These are phyloP conservation scores for Platichthys stellatus DNA, from an alignment of 2,113 vertebrate species.

Conservation along the genomic window DNA sequence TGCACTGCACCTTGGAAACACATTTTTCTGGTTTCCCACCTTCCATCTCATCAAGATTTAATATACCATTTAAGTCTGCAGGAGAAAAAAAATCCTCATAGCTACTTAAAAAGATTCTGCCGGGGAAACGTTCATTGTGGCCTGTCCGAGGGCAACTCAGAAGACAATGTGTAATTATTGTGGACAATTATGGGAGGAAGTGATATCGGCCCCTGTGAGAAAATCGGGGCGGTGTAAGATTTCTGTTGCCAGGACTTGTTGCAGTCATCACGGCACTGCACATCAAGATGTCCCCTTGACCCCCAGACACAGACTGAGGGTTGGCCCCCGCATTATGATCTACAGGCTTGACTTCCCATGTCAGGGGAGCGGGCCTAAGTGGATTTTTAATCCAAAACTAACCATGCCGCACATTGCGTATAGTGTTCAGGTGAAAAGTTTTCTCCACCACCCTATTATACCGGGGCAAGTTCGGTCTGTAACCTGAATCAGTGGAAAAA, in stretches of 20 bases:
- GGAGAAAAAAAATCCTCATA: neutral
- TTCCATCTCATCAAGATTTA: neutral
- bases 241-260: conserved; percentile 67
- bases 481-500: conserved; percentile 93
- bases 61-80: neutral
- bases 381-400: conserved; percentile 90
- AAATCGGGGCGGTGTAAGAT: conserved; percentile 67
- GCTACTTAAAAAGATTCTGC: neutral
- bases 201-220: conserved; percentile 60
- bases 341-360: conserved; percentile 81
- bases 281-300: conserved; percentile 82
- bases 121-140: conserved; percentile 7
- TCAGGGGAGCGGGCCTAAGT: conserved; percentile 81
- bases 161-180: conserved; percentile 79
- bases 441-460: conserved; percentile 85
- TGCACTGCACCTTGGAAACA: neutral
- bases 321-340: conserved; percentile 77
- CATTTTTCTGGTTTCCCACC: neutral
- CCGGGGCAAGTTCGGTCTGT: conserved; percentile 82
- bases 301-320: conserved; percentile 74
- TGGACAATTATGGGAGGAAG: conserved; percentile 72
- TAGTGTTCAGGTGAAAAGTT: conserved; percentile 87
- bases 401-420: conserved; percentile 84
- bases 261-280: conserved; percentile 67
- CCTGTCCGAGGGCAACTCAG: conserved; percentile 33